Evolutionary conservation across 1,140 invertebrate species (phyloP), one percentile per base, ranked within the genome.

Genomic region (Drosophila parabipectinata): DNA sequence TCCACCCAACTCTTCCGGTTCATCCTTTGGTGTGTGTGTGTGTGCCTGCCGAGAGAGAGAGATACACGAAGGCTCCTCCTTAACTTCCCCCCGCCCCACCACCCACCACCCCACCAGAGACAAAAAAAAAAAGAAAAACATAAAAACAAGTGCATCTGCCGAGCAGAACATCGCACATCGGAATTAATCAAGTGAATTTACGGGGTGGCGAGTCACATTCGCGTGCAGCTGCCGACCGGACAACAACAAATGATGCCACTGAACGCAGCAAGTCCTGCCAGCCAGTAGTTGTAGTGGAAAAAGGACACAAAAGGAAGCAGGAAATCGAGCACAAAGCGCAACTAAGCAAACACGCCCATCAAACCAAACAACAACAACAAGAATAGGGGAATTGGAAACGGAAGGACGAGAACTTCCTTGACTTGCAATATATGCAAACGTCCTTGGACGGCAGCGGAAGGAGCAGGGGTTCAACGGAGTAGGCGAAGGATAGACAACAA

Each of bases 141-240:
- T 6, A 15, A 44, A 44, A 44, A 44, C n/a, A 44, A 68, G 62
- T 56, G 66, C 66, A 69, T 55, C 50, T 30, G 64, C 39, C 15
- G n/a, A 21, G 50, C 50, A 52, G 50, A 28, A 18, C 41, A 44
- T 44, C 41, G 50, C 50, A 18, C 41, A 44, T 44, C 41, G 15
- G 41, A 56, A 69, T 69, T 69, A 56, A 69, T 69, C 50, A 68
- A 69, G 44, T 66, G 63, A 66, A 63, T 52, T 52, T 44, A 32
- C 59, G 53, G 14, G 4, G 7, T 6, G 26, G 6, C 26, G 2
- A 55, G 14, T 41, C 51, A 14, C 50, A 67, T 69, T 69, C 51
- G 41, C 34, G 59, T 24, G n/a, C 63, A 15, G 45, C 47, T 10
- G 15, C 63, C 59, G 56, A 55, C 58, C 18, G 56, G 28, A 72